A percentile compares a stretch with the other conserved stretches of the same genome.
Conservation (phyloP, 1,140 invertebrate genomes). For the Lordiphosa clarofinis region DNA sequence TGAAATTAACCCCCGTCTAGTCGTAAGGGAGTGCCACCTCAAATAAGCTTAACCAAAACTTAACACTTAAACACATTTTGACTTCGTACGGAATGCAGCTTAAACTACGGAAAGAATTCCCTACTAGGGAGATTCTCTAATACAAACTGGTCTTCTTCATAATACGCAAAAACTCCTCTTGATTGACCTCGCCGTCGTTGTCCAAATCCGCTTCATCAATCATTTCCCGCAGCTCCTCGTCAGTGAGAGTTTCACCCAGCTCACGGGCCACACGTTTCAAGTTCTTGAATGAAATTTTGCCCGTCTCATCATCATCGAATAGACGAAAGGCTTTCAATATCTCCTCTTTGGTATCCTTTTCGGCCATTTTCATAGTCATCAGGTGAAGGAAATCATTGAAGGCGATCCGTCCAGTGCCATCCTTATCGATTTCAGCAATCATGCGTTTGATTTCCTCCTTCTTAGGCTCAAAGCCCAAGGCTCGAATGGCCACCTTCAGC, state of each 20-base stretch:
- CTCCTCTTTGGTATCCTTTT: slow-evolving; percentile 97
- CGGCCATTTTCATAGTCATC: slow-evolving; percentile 97
- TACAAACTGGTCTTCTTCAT: slow-evolving; percentile 99
- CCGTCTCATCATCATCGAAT: slow-evolving; percentile 96
- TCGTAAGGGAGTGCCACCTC: slow-evolving; percentile 8
- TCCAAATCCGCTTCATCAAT: slow-evolving; percentile 98
- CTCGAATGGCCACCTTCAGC: slow-evolving; percentile 94
- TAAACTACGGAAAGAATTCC: slow-evolving; percentile 18
- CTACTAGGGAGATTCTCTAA: slow-evolving; percentile 80
- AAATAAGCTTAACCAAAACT: slow-evolving; percentile 29
- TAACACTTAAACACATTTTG: slow-evolving; percentile 18
- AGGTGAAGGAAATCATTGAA: slow-evolving; percentile 94
- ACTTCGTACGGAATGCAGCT: slow-evolving; percentile 22
- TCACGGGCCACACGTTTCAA: slow-evolving; percentile 97
- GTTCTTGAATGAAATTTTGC: slow-evolving; percentile 97
- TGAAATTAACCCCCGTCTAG: slow-evolving; percentile 20
- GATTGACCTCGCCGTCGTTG: slow-evolving; percentile 96
- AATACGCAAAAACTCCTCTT: slow-evolving; percentile 96
- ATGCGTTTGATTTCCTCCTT: slow-evolving; percentile 98
- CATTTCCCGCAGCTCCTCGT: slow-evolving; percentile 98
- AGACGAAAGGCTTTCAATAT: slow-evolving; percentile 97
- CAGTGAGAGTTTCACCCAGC: slow-evolving; percentile 95
- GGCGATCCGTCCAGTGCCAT: slow-evolving; percentile 90
- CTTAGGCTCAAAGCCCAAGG: slow-evolving; percentile 96
- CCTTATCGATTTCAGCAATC: slow-evolving; percentile 93